Evolutionary conservation across 2,888 invertebrate genomes (phyloP), one percentile per base, ranked within the genome.

Genomic region (Drosophila algonquin): DNA sequence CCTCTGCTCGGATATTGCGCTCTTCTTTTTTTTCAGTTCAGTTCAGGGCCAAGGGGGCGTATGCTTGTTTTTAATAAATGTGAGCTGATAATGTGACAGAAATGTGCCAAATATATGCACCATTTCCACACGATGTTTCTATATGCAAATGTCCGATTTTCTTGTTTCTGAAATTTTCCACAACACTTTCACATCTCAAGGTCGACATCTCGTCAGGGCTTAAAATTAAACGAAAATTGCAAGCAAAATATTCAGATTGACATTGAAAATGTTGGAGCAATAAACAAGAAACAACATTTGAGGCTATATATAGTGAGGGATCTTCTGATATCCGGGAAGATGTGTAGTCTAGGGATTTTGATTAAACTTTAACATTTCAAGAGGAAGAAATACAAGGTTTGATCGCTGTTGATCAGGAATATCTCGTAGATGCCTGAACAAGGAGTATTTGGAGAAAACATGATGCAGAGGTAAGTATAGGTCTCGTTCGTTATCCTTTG

Each of bases 11-110:
- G 24, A 51, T 52, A 51, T 54, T 52, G 57, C 16, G 35, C 16
- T 57, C 18, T 59, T 24, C n/a, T 59, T 44, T 59, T 61, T 63
- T 58, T 18, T 18, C 18, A 18, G 18, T 18, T 18, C 16, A 40
- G 62, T 77, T 82, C 75, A 86, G 40, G 73, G 87, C 57, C 75
- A 65, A 71, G 63, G 65, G 64, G 77, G 75, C 75, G 78, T 83
- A 73, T 71, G 44, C 21, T n/a, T 53, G 51, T 35, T 60, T 58
- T 50, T 46, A n/a, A 51, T 61, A 46, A 44, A 55, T 46, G 16
- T 46, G 21, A 60, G 50, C 45, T 32, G 52, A 73, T 57, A 65
- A 72, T 68, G 48, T 64, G 73, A 61, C 55, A 77, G 59, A 79
- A 70, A 75, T 73, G 52, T 67, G 62, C 67, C 75, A 77, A 73